Evolutionary conservation across 1,140 invertebrate genomes (phyloP).

Genomic region (Neodiprion fabricii): DNA sequence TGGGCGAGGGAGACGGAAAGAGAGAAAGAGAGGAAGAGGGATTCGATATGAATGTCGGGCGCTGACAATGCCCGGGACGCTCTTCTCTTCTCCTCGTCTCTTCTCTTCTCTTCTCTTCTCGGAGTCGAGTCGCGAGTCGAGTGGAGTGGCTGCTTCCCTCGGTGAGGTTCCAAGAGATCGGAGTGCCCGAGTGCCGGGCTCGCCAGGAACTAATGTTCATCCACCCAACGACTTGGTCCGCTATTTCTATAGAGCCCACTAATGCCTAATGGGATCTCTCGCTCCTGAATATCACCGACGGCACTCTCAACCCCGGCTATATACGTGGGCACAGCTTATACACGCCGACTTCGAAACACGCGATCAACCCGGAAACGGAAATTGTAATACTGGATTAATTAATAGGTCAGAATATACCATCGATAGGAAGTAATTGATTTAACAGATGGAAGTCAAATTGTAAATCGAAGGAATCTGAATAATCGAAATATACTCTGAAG

Average conservation of each 20-base stretch:
- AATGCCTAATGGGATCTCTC: slow-evolving; percentile 42
- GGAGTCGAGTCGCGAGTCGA: slow-evolving; percentile 11
- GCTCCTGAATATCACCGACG: slow-evolving; percentile 24
- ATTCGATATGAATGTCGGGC: slow-evolving; percentile 46
- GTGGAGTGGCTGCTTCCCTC: slow-evolving; percentile 14
- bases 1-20: slow-evolving; percentile 27
- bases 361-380: too few species aligned
- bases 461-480: too few species aligned
- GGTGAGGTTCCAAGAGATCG: slow-evolving; percentile 33
- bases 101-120: slow-evolving; percentile 20
- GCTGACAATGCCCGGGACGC: slow-evolving; percentile 47
- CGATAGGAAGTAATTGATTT: too few species aligned
- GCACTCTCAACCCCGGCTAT: not conserved
- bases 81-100: slow-evolving; percentile 38
- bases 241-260: slow-evolving; percentile 31
- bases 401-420: too few species aligned
- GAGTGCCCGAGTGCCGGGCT: slow-evolving; percentile 15
- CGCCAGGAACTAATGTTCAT: slow-evolving; percentile 36
- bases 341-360: too few species aligned
- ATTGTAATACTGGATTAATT: too few species aligned
- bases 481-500: too few species aligned
- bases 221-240: slow-evolving; percentile 10
- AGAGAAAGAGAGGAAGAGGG: slow-evolving; percentile 34
- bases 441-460: too few species aligned
- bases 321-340: not conserved